Evolutionary conservation across 1,140 invertebrate species (phyloP), one percentile per base, ranked within the genome.

Genomic region (Semibalanus balanoides): DNA sequence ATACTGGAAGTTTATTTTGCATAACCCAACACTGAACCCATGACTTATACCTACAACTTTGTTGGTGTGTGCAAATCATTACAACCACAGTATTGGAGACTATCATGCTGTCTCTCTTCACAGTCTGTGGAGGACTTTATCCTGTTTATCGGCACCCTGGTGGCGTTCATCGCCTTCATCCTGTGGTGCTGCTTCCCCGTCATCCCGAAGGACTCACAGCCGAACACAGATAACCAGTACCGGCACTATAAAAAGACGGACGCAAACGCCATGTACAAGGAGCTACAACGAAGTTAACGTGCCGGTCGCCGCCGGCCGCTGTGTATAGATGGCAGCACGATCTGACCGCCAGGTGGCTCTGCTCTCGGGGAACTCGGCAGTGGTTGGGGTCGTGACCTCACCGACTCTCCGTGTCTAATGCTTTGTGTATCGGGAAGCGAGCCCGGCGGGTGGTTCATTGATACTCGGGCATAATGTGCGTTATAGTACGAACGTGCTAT

Each of bases 121-220:
- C 82, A 88, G 87, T 87, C 86, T 19, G 86, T 88, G 75, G 87
- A 88, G 83, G 87, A 88, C 82, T 88, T 88, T 76, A 88, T 88
- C 76, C 81, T 88, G 43, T 82, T 88, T 40, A 83, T 88, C 77
- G 88, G 88, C n/a, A 88, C 88, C 25, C 81, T 88, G 77, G 87
- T 88, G 74, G 87, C 87, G 51, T 88, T 88, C 81, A 84, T 88
- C 75, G 87, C 87, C 22, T 88, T 88, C 80, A 85, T 88, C 35
- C 80, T 88, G 22, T 88, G 87, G 87, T 88, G 87, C 80, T 88
- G 87, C 80, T 88, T 88, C 81, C 87, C 87, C 43, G 86, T 88
- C 74, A 85, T 87, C 71, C 87, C 87, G n/a, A 88, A 87, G 83
- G 87, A 82, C 51, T 79, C 80, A 30, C 43, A 79, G 77, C 30